Conservation (phyloP, 2,888 invertebrate genomes). For the Gymnocheta viridis region DNA sequence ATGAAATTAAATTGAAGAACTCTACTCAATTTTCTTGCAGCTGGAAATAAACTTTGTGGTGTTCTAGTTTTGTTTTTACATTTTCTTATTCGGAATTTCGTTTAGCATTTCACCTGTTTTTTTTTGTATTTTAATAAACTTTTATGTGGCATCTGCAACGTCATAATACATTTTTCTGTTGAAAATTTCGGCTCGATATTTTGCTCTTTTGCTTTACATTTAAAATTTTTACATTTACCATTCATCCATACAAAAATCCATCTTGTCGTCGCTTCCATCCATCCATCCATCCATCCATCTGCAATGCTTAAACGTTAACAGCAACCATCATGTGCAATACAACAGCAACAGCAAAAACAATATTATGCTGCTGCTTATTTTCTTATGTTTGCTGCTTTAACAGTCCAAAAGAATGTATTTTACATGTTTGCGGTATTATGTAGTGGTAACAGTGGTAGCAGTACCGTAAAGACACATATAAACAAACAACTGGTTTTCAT, state of each 20-base stretch:
- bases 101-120: constrained; percentile 13
- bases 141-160: constrained; percentile 58
- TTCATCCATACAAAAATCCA: constrained; percentile 20
- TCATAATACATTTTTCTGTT: constrained; percentile 40
- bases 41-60: constrained; percentile 25
- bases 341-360: constrained; percentile 23
- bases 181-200: constrained; percentile 39
- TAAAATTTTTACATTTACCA: background rate
- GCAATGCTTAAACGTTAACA: constrained; percentile 52
- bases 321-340: constrained; percentile 49
- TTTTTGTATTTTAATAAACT: background rate
- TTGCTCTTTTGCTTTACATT: background rate
- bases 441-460: constrained; percentile 41
- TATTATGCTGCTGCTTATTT: constrained; percentile 7
- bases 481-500: background rate
- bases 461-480: constrained; percentile 4
- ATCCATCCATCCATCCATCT: constrained; percentile 50
- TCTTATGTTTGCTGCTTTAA: constrained; percentile 18
- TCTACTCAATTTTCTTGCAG: constrained; percentile 7
- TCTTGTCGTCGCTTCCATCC: constrained; percentile 35
- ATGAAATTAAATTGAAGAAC: constrained; percentile 1
- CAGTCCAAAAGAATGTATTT: constrained; percentile 32
- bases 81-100: constrained; percentile 9
- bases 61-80: background rate
- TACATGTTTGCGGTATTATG: constrained; percentile 32